Percentiles rank a stretch among this genome's conserved stretches.
phyloP scores from a whole-genome alignment of 2,797 vertebrate species.

The Enteromius afrohamiltoni region DNA sequence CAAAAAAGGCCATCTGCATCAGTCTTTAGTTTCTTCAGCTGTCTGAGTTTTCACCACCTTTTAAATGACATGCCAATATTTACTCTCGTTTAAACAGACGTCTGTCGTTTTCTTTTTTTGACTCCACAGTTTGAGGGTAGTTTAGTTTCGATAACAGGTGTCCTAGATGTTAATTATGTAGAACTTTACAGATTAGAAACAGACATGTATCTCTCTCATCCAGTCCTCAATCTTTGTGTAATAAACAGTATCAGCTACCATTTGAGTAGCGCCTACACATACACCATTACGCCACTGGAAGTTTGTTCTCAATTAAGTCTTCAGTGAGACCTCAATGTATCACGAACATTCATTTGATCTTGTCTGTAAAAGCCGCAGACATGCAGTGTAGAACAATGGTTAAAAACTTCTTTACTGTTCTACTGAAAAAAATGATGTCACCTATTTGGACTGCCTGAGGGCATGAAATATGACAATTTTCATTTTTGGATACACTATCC shows the following conservation, averaged over 20 bases:
- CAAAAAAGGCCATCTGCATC: background rate
- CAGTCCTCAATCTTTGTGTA: background rate
- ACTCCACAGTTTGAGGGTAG: background rate
- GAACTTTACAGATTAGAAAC: background rate
- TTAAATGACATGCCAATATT: background rate
- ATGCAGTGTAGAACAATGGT: background rate
- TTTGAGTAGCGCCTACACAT: background rate
- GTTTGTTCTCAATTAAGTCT: background rate
- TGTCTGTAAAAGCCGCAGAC: background rate
- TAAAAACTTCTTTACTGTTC: background rate
- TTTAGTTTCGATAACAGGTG: background rate
- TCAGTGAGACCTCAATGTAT: background rate
- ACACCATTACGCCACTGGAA: background rate
- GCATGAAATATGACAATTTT: background rate
- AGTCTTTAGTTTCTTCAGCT: slow-evolving; percentile 1
- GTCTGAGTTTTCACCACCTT: background rate
- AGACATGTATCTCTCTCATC: background rate
- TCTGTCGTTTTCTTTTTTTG: background rate
- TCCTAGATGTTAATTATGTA: background rate
- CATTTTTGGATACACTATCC: background rate
- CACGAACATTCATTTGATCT: background rate
- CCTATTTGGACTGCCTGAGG: background rate
- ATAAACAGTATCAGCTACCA: background rate
- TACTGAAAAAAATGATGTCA: background rate
- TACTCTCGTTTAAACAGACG: background rate